Percentiles rank a stretch among this genome's conserved stretches.
Evolutionary conservation across 1,140 invertebrate genomes (phyloP).

Genomic region (Lamellibrachia luymesi): DNA sequence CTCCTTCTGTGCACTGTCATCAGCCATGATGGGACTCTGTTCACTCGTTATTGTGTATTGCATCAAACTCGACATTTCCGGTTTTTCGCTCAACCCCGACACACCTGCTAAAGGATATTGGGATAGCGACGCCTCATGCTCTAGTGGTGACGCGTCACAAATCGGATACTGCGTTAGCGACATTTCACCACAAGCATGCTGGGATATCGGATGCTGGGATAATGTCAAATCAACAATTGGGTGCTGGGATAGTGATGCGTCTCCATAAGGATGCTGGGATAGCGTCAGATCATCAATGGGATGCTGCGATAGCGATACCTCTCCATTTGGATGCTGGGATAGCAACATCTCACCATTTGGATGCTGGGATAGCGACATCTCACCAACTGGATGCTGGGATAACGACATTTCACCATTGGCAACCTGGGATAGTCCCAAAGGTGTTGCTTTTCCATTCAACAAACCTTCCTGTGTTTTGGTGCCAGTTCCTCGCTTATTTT

Average conservation of each 20-base stretch:
- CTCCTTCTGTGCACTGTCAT: neutral
- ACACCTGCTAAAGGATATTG: neutral
- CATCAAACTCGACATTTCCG: neutral
- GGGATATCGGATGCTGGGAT: neutral
- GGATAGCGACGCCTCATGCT: neutral
- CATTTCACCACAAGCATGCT: neutral
- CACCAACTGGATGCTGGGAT: neutral
- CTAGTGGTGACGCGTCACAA: neutral
- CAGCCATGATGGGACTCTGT: neutral
- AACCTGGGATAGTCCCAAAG: neutral
- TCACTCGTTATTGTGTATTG: neutral
- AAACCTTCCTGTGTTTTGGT: neutral
- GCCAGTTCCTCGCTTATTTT: neutral
- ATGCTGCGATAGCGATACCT: neutral
- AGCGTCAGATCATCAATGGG: neutral
- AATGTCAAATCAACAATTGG: neutral
- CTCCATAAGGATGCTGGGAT: neutral
- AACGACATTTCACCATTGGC: neutral
- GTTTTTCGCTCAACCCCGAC: neutral
- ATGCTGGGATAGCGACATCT: neutral
- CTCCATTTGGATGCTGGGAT: neutral
- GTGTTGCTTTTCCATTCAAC: neutral
- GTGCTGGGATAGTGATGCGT: neutral
- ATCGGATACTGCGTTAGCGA: neutral
- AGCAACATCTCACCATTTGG: neutral